phyloP scores from a whole-genome alignment of 2,888 invertebrate species.

The Tenthredo scrophulariae region DNA sequence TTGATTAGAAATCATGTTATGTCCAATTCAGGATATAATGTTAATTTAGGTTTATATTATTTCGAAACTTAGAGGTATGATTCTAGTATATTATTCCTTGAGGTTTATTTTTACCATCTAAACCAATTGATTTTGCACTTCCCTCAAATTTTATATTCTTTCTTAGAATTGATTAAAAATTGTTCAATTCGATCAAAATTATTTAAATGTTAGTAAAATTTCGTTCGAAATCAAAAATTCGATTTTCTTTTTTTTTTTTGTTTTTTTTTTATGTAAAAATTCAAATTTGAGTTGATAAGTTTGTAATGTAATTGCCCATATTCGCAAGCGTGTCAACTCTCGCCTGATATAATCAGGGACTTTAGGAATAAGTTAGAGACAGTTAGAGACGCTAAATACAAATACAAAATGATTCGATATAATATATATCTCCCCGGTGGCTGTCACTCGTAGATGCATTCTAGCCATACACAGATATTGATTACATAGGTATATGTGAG shows the following conservation, averaged over 20 bases:
- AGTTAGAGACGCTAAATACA: background rate
- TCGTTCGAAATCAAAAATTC: slow-evolving; percentile 21
- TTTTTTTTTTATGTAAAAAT: background rate
- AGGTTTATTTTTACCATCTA: background rate
- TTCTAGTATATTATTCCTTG: slow-evolving; percentile 16
- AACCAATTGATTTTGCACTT: slow-evolving; percentile 26
- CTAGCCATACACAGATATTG: slow-evolving; percentile 5
- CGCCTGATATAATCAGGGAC: slow-evolving; percentile 35
- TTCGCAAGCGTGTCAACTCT: slow-evolving; percentile 45
- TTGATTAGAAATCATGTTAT: slow-evolving; percentile 27
- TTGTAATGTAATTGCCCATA: slow-evolving; percentile 34
- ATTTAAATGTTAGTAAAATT: background rate
- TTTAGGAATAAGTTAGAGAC: slow-evolving; percentile 8
- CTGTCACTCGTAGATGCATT: background rate
- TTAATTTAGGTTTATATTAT: slow-evolving; percentile 21
- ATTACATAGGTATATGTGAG: background rate
- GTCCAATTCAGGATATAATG: background rate
- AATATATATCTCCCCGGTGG: slow-evolving; percentile 20
- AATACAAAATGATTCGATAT: slow-evolving; percentile 22
- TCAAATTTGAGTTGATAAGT: slow-evolving; percentile 36
- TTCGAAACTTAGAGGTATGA: background rate
- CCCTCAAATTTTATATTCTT: slow-evolving; percentile 10
- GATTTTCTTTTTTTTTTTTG: background rate
- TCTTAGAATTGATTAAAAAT: background rate
- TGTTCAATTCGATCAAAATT: background rate